These are phyloP conservation scores for Hoplodrina ambigua DNA, from an alignment of 2,888 invertebrate species.

Conservation along the genomic window DNA sequence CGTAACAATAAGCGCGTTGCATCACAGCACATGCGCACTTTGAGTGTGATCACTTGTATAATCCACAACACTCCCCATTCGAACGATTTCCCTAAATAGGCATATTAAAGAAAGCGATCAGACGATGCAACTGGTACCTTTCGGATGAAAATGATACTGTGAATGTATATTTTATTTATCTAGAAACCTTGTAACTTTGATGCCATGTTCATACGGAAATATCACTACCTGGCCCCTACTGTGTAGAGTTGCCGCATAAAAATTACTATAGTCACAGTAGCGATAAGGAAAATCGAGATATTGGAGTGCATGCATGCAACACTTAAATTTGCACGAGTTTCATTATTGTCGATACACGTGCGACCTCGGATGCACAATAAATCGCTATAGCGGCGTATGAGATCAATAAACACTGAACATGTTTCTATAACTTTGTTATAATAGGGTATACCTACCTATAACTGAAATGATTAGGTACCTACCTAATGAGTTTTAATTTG, in stretches of 20 bases:
- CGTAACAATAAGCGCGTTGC: constrained; percentile 66
- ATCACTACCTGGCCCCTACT: constrained; percentile 54
- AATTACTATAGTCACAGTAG: constrained; percentile 60
- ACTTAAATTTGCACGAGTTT: constrained; percentile 76
- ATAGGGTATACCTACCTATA: background rate
- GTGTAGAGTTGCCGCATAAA: constrained; percentile 57
- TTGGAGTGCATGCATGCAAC: constrained; percentile 66
- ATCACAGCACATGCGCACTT: constrained; percentile 65
- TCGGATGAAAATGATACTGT: background rate
- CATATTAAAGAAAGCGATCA: constrained; percentile 1
- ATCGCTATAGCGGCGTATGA: constrained; percentile 58
- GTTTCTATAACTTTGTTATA: constrained; percentile 14
- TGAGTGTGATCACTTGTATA: constrained; percentile 59
- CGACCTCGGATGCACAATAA: constrained; percentile 75
- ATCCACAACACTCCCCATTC: constrained; percentile 27
- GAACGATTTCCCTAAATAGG: constrained; percentile 11
- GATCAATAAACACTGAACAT: constrained; percentile 43
- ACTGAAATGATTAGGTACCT: constrained; percentile 8
- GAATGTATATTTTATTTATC: constrained; percentile 40
- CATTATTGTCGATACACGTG: constrained; percentile 80
- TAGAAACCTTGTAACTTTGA: constrained; percentile 49
- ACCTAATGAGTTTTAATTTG: background rate
- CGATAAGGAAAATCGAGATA: constrained; percentile 69
- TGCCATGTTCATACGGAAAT: constrained; percentile 61
- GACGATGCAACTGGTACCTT: constrained; percentile 2